Evolutionary conservation across 2,797 vertebrate species (phyloP).

Genomic region (Carduelis carduelis): DNA sequence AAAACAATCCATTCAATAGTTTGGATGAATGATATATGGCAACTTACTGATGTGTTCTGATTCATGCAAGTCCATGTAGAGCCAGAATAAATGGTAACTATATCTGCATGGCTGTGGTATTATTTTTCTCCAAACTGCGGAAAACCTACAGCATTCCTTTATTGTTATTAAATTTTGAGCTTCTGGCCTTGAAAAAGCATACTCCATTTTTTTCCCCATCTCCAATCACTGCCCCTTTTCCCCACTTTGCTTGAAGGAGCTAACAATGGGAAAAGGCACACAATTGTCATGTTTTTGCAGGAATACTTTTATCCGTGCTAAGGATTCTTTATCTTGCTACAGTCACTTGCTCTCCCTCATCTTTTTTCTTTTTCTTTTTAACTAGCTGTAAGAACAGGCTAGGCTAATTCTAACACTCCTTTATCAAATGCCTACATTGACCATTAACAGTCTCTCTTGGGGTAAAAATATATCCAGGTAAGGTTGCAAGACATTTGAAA

Average conservation of each 20-base stretch:
- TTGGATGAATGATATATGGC: background rate
- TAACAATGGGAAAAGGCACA: background rate
- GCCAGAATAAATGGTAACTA: background rate
- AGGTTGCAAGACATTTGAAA: background rate
- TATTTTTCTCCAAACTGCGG: background rate
- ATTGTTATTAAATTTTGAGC: background rate
- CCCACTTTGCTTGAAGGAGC: background rate
- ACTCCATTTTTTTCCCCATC: background rate
- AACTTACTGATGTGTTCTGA: background rate
- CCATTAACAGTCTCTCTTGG: background rate
- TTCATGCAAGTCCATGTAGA: background rate
- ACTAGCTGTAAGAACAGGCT: background rate
- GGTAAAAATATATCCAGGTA: background rate
- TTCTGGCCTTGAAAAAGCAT: background rate
- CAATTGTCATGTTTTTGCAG: background rate
- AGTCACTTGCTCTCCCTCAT: background rate
- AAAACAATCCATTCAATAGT: background rate
- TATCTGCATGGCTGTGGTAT: background rate
- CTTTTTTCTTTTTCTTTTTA: background rate
- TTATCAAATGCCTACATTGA: background rate
- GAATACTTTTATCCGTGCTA: background rate
- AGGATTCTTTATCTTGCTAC: background rate
- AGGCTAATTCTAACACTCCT: background rate
- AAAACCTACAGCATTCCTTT: background rate
- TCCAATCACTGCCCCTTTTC: background rate